phyloP scores from a whole-genome alignment of 2,113 vertebrate species.

The Grantiella picta region DNA sequence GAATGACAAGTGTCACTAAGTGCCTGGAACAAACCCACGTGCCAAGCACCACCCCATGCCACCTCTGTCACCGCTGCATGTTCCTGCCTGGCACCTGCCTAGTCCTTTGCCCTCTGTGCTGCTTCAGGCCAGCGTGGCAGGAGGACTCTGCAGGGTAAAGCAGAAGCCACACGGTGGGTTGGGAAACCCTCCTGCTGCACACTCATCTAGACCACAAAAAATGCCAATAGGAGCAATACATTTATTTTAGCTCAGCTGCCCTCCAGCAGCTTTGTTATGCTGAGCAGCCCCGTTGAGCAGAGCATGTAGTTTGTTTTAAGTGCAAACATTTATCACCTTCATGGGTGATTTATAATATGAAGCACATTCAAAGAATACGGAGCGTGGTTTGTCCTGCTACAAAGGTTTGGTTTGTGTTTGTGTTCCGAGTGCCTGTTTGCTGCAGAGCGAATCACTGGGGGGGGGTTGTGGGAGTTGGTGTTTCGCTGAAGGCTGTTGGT shows the following conservation, averaged over 20 bases:
- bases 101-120: not conserved
- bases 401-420: not conserved
- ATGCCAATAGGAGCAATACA: not conserved
- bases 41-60: not conserved
- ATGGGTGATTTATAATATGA: not conserved
- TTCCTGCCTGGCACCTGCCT: not conserved
- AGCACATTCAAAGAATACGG: not conserved
- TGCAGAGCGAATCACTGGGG: not conserved
- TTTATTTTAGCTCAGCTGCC: not conserved
- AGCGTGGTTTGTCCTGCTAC: not conserved
- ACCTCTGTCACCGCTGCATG: fast-evolving
- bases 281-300: not conserved
- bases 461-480: not conserved
- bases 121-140: fast-evolving
- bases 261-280: not conserved
- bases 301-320: not conserved
- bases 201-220: not conserved
- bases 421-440: fast-evolving
- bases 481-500: not conserved
- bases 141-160: not conserved
- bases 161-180: not conserved
- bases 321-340: slow-evolving; percentile 18
- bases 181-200: not conserved
- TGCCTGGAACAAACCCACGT: not conserved
- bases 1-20: not conserved